These are phyloP conservation scores for Lepidurus apus DNA, from an alignment of 1,140 invertebrate species.

Conservation along the genomic window DNA sequence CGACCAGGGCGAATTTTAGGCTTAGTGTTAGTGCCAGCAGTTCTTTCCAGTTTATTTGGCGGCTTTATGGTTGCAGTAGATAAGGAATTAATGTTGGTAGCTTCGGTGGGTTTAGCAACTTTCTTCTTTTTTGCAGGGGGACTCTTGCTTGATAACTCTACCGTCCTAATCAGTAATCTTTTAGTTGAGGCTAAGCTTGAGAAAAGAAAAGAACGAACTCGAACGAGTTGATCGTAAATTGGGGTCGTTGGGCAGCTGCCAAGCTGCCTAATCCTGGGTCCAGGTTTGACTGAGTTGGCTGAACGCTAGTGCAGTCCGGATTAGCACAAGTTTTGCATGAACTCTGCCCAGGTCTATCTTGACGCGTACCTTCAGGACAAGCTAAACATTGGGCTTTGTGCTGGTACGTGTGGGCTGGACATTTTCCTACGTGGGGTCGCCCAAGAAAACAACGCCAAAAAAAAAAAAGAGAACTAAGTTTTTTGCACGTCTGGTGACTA, in stretches of 20 bases:
- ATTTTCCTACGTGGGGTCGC: conserved; percentile 27
- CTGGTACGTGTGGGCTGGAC: conserved; percentile 30
- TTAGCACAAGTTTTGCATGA: conserved; percentile 28
- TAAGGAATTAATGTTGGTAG: neutral
- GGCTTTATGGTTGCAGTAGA: neutral
- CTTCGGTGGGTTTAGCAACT: conserved; percentile 26
- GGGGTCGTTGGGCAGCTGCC: conserved; percentile 7
- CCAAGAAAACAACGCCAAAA: neutral
- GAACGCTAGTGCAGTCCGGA: neutral
- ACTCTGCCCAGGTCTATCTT: conserved; percentile 29
- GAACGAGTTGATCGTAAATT: neutral
- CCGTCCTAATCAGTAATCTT: neutral
- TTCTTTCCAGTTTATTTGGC: conserved; percentile 12
- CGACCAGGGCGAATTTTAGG: conserved; percentile 21
- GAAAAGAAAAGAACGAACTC: neutral
- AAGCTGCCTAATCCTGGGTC: conserved; percentile 1
- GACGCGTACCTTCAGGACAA: conserved; percentile 23
- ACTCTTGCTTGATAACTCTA: neutral
- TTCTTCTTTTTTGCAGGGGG: neutral
- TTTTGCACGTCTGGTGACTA: neutral
- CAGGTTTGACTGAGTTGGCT: neutral
- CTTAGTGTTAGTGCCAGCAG: neutral
- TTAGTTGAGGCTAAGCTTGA: neutral
- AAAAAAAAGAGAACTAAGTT: neutral
- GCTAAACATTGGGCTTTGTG: conserved; percentile 27